These are phyloP conservation scores for Drosophila pseudoananassae DNA, from an alignment of 1,140 invertebrate species.

Conservation along the genomic window DNA sequence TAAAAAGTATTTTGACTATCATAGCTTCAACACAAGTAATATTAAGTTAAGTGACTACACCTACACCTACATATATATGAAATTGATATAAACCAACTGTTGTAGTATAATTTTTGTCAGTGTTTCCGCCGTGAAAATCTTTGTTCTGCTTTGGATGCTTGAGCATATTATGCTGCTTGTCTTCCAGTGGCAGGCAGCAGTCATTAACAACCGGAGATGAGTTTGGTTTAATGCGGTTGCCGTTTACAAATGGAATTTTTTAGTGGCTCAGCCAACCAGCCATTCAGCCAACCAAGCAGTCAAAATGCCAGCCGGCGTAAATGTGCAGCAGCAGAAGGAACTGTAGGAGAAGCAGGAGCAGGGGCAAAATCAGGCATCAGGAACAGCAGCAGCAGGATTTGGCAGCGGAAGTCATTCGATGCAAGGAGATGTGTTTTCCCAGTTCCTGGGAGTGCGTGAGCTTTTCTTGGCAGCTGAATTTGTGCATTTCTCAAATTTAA, in stretches of 20 bases:
- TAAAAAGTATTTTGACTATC: neutral
- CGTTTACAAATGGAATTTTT: conserved; percentile 82
- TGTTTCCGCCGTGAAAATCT: conserved; percentile 11
- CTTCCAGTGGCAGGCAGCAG: conserved; percentile 46
- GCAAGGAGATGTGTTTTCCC: conserved; percentile 16
- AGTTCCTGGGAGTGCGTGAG: conserved; percentile 38
- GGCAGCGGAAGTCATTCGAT: conserved; percentile 65
- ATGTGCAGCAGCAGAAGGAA: conserved; percentile 13
- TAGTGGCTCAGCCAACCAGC: conserved; percentile 52
- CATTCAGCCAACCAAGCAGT: conserved; percentile 21
- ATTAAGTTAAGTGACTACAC: too few species aligned
- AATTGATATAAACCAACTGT: neutral
- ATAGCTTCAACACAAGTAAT: neutral
- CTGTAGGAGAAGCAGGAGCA: conserved; percentile 2
- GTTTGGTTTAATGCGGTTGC: conserved; percentile 79
- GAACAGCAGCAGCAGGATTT: conserved; percentile 52
- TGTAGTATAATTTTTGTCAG: neutral
- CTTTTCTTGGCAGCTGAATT: conserved; percentile 44
- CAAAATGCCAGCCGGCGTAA: conserved; percentile 38
- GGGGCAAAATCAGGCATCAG: conserved; percentile 21
- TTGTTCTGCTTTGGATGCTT: conserved; percentile 24
- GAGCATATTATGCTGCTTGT: conserved; percentile 50
- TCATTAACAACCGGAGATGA: conserved; percentile 82
- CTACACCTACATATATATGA: too few species aligned
- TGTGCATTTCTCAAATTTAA: conserved; percentile 72